phyloP scores from a whole-genome alignment of 2,113 vertebrate genomes.

The Dolichallabes microphthalmus region DNA sequence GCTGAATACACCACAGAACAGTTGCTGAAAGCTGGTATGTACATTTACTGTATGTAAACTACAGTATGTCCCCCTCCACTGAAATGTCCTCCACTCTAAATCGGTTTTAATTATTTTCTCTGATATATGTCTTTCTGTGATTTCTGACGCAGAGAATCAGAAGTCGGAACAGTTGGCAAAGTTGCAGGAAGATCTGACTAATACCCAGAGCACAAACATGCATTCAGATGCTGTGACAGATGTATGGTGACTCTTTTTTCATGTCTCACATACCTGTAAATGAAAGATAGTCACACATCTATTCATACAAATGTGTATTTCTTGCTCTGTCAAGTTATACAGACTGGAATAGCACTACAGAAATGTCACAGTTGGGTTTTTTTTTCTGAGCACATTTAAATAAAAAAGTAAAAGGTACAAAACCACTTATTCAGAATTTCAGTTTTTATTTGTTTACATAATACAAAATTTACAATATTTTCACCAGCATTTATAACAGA shows the following conservation, averaged over 20 bases:
- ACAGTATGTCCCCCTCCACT: background rate
- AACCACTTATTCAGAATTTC: conserved; percentile 32
- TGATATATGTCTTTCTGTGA: conserved; percentile 5
- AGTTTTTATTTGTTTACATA: conserved; percentile 36
- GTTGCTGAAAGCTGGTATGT: conserved; percentile 63
- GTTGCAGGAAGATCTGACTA: conserved; percentile 55
- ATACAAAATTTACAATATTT: conserved; percentile 49
- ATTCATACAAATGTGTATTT: background rate
- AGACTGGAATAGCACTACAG: background rate
- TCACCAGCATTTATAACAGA: conserved; percentile 23
- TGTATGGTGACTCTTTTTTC: conserved; percentile 18
- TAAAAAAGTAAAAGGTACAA: conserved; percentile 20
- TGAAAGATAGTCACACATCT: background rate
- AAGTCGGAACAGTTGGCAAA: conserved; percentile 61
- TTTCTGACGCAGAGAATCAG: conserved; percentile 60
- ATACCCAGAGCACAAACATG: conserved; percentile 9
- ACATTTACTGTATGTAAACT: background rate
- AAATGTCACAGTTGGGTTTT: background rate
- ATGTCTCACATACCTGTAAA: background rate
- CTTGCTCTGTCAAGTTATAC: background rate
- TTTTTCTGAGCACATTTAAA: background rate
- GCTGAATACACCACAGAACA: conserved; percentile 61
- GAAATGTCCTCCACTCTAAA: background rate
- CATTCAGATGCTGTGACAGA: background rate
- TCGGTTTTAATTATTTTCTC: conserved; percentile 8